Base-by-base conservation (phyloP, 2,888 invertebrate genomes). In the Scrobipalpa costella region DNA sequence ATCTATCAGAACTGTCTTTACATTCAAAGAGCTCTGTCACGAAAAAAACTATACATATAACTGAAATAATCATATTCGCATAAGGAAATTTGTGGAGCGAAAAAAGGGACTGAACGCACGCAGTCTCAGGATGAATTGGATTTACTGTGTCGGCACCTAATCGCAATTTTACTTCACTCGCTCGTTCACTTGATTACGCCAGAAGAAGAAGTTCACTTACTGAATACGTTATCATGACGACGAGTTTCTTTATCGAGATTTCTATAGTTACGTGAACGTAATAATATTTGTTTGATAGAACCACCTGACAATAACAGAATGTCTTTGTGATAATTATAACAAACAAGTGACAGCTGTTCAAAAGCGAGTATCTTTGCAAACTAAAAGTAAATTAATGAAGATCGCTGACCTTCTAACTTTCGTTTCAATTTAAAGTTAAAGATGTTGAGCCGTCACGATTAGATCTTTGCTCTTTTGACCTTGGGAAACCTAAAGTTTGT, bases 111-210 rank as follows among this genome's bases (percentile, higher is more conserved):
- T 50, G 19, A 50, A 1, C 50, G 21, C 50, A 21, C 19, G 36
- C 68, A 76, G 73, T 76, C 75, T 73, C 74, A 75, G 73, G 76
- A 79, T 78, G 77, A 83, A 85, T 86, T 83, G 80, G 76, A 85
- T 86, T 85, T 84, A 83, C 83, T 80, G 74, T 79, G 79, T 63
- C 62, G 62, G 62, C 40, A 61, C 60, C 60, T 84, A 81, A 84
- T 85, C 79, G 75, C 76, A 78, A 84, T 84, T 83, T 81, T 73
- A 73, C 76, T 81, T 78, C 77, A 81, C 72, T 79, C 77, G 74
- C 78, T 79, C 76, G 76, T 76, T 81, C 77, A 78, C 76, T 79
- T 81, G 79, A 84, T 85, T 84, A 82, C 76, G 72, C 69, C 70
- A 73, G 77, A 82, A 81, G 75, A 74, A 69, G 68, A 75, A 70